A percentile compares a stretch with the other conserved stretches of the same genome.
Evolutionary conservation across 35 echinoderm and acorn worm genomes (phyloP).

Genomic region (Ptychodera flava): DNA sequence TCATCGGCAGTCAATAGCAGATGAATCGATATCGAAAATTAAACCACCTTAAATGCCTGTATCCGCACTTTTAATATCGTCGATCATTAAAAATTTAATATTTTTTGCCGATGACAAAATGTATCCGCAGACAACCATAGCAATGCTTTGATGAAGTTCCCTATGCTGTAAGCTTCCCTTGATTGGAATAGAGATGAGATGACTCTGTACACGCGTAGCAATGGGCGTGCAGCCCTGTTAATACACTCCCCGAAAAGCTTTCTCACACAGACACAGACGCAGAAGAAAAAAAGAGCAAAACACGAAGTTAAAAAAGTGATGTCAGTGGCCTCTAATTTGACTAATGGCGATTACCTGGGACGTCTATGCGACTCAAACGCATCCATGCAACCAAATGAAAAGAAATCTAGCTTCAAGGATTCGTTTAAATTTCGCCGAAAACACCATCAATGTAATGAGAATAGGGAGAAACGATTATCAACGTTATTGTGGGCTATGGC

Average conservation of each 20-base stretch:
- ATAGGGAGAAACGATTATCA: background rate
- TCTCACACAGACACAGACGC: too few species aligned
- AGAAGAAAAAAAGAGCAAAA: slow-evolving; percentile 2
- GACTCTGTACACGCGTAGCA: too few species aligned
- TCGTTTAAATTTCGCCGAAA: background rate
- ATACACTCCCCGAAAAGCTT: too few species aligned
- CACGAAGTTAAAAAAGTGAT: background rate
- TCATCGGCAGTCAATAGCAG: background rate
- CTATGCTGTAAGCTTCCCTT: background rate
- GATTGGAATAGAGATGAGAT: background rate
- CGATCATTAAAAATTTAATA: background rate
- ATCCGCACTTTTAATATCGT: background rate
- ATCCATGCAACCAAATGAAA: background rate
- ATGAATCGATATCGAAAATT: background rate
- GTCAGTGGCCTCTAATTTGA: background rate
- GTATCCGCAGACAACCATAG: background rate
- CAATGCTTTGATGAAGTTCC: background rate
- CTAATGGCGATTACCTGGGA: background rate
- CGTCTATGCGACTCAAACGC: background rate
- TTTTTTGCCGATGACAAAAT: background rate
- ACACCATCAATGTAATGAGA: background rate
- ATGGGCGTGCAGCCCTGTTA: too few species aligned
- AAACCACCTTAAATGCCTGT: background rate
- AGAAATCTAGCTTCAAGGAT: background rate
- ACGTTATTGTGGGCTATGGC: background rate